phyloP scores from a whole-genome alignment of 2,797 vertebrate species.

The Pangasius krempfi region DNA sequence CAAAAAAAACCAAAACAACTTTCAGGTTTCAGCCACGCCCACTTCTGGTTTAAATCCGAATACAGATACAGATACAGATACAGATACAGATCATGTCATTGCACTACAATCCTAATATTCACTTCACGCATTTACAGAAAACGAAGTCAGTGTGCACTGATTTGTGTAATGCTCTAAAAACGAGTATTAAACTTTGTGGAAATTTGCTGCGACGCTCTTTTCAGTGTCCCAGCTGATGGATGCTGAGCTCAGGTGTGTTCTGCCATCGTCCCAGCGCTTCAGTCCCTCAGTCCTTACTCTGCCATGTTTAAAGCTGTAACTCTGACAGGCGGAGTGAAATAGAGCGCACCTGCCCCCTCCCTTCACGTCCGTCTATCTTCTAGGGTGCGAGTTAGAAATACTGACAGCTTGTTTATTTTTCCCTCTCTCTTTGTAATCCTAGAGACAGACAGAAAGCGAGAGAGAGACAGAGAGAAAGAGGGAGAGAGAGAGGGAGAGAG shows the following conservation, averaged over 20 bases:
- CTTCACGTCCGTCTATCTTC: not conserved
- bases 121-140: not conserved
- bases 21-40: not conserved
- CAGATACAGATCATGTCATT: not conserved
- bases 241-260: slow-evolving; percentile 49
- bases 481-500: slow-evolving; percentile 8
- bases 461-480: not conserved
- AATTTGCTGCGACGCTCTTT: not conserved
- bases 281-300: not conserved
- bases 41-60: not conserved
- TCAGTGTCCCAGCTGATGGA: slow-evolving; percentile 24
- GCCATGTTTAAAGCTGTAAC: not conserved
- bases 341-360: not conserved
- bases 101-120: not conserved
- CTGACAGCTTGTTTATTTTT: not conserved
- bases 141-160: not conserved
- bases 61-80: not conserved
- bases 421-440: not conserved
- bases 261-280: not conserved
- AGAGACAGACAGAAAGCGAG: not conserved
- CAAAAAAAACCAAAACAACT: too few species aligned
- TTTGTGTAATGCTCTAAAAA: not conserved
- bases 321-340: not conserved
- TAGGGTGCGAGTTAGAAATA: slow-evolving; percentile 3
- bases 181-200: not conserved